Evolutionary conservation across 2,888 invertebrate genomes (phyloP), one percentile per base, ranked within the genome.

Genomic region (Drosophila trichaetosa): DNA sequence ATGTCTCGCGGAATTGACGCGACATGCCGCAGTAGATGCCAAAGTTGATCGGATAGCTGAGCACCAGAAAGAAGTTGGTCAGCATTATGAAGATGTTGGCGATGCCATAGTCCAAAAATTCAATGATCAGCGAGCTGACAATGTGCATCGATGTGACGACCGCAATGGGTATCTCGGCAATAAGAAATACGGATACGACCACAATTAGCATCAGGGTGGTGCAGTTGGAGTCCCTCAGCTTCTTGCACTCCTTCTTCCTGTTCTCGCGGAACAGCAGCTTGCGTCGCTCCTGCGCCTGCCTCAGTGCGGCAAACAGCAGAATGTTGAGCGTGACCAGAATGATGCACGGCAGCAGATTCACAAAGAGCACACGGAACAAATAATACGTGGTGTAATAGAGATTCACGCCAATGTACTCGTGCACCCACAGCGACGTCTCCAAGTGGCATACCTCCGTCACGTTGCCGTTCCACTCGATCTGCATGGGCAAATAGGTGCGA

Each of bases 1-100:
- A 99, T 0, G 98, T 98, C 92, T 98, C 98, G 59, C 99, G 94
- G 93, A 99, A 99, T 92, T 97, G 98, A 38, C 97, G 94, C 38
- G 97, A 98, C 99, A 99, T 99, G 29, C 98, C 98, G 92, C 98
- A 98, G 91, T 99, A 99, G 79, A 98, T 98, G 71, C 98, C 98
- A 90, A 99, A 98, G 93, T 98, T 98, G 68, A 98, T 96, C 16
- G 98, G 98, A 93, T 98, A 98, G 54, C 97, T 97, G 46, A 98
- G 95, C 69, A 98, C 96, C 72, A 99, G 97, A 92, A 97, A 96
- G 93, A 98, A 98, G 94, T 98, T 98, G 16, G 97, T 97, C 90
- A 97, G 95, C 73, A 97, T 92, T 67, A 97, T 96, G 74, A 97
- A 94, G 29, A 96, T 95, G 91, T 97, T 97, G 21, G 97, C 96